These are phyloP conservation scores for Acrobasis consociella DNA, from an alignment of 2,888 invertebrate species.

Conservation along the genomic window DNA sequence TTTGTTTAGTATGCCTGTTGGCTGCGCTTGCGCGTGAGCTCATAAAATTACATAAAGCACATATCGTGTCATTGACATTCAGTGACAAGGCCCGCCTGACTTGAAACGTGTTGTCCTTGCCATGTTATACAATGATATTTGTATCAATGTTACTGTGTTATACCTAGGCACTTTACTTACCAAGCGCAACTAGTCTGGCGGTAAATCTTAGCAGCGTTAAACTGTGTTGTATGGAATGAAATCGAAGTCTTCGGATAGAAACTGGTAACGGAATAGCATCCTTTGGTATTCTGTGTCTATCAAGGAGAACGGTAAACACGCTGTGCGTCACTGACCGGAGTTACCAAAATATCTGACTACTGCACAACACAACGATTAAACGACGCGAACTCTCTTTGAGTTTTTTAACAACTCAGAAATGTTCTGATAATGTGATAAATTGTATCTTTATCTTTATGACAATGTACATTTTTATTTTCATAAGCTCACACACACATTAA, in stretches of 20 bases:
- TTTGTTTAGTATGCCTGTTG: constrained; percentile 17
- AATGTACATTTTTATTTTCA: no score
- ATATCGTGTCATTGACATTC: constrained; percentile 57
- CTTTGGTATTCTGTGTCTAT: constrained; percentile 9
- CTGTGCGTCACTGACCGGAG: constrained; percentile 23
- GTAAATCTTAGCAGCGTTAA: neutral
- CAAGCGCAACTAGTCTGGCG: no score
- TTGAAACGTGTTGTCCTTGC: constrained; percentile 54
- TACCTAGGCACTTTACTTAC: no score
- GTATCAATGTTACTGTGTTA: neutral
- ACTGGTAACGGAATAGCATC: constrained; percentile 15
- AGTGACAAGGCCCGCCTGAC: constrained; percentile 47
- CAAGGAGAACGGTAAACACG: constrained; percentile 19
- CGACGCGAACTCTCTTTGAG: neutral
- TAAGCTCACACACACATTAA: no score
- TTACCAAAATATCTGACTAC: constrained; percentile 24
- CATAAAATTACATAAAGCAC: constrained; percentile 47
- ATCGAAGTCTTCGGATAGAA: constrained; percentile 7
- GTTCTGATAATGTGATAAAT: neutral
- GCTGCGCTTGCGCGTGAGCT: constrained; percentile 24
- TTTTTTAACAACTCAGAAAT: neutral
- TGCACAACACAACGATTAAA: constrained; percentile 3
- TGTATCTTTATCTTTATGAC: no score
- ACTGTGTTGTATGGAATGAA: neutral
- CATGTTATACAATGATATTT: neutral